A percentile compares a stretch with the other conserved stretches of the same genome.
Conservation (phyloP, 1,140 invertebrate genomes). For the Eulimnadia texana region DNA sequence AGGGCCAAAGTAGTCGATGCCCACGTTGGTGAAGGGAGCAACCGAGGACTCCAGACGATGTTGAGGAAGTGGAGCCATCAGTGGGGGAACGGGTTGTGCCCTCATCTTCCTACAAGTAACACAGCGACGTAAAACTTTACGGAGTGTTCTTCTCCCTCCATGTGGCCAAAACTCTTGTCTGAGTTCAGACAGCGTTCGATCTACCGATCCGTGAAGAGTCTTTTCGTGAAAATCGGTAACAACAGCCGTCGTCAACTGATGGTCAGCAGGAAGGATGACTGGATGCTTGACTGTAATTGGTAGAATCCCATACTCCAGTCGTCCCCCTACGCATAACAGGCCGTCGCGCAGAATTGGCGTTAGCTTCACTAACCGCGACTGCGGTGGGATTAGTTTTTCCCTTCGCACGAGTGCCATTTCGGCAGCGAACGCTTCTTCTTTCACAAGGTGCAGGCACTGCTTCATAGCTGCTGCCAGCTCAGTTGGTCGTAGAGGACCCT, state of each 20-base stretch:
- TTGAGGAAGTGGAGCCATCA: conserved; percentile 10
- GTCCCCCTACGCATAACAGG: neutral
- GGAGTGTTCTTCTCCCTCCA: neutral
- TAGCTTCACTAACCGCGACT: neutral
- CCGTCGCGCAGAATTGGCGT: neutral
- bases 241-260: neutral
- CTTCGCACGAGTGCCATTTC: neutral
- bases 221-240: neutral
- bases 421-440: neutral
- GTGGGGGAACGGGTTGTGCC: conserved; percentile 6
- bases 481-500: neutral
- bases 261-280: neutral
- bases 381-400: neutral
- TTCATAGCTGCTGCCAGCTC: neutral
- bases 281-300: neutral
- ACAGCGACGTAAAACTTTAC: conserved; percentile 14
- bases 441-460: neutral
- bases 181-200: neutral
- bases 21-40: conserved; percentile 2
- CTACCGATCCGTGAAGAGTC: neutral
- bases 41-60: neutral
- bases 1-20: neutral
- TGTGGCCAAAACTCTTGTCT: neutral
- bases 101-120: conserved; percentile 1
- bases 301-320: neutral